A percentile compares a stretch with the other conserved stretches of the same genome.
phyloP scores from a whole-genome alignment of 2,797 vertebrate species.

The Trematomus bernacchii region DNA sequence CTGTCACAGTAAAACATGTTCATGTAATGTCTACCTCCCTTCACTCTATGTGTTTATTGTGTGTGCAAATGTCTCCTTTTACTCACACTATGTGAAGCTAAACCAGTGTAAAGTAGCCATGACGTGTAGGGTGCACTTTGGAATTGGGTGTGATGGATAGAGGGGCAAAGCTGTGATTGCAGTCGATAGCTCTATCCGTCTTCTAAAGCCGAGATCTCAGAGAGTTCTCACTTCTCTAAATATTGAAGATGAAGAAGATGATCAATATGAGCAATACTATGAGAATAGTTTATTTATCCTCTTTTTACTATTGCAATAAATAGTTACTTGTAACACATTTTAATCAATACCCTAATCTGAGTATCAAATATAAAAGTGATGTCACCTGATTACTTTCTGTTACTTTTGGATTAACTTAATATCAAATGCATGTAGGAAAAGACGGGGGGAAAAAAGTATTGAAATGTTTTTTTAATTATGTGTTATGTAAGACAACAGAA shows the following conservation, averaged over 20 bases:
- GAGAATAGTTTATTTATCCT: constrained; percentile 54
- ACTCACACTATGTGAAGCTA: not conserved
- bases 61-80: constrained; percentile 17
- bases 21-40: constrained; percentile 16
- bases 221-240: constrained; percentile 20
- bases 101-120: constrained; percentile 19
- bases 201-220: constrained; percentile 17
- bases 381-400: no score
- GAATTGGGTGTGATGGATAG: constrained; percentile 43
- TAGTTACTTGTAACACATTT: no score
- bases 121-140: constrained; percentile 23
- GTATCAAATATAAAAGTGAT: no score
- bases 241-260: constrained; percentile 25
- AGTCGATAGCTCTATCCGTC: constrained; percentile 50
- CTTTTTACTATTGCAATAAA: constrained; percentile 14
- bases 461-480: no score
- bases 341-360: no score
- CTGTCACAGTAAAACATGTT: constrained; percentile 58
- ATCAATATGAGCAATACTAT: constrained; percentile 48
- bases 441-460: no score
- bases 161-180: constrained; percentile 29
- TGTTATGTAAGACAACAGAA: no score
- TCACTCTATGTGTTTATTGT: constrained; percentile 21
- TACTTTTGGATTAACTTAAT: no score
- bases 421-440: no score